phyloP scores from a whole-genome alignment of 2,888 invertebrate genomes.

The Thysanoteuthis rhombus region DNA sequence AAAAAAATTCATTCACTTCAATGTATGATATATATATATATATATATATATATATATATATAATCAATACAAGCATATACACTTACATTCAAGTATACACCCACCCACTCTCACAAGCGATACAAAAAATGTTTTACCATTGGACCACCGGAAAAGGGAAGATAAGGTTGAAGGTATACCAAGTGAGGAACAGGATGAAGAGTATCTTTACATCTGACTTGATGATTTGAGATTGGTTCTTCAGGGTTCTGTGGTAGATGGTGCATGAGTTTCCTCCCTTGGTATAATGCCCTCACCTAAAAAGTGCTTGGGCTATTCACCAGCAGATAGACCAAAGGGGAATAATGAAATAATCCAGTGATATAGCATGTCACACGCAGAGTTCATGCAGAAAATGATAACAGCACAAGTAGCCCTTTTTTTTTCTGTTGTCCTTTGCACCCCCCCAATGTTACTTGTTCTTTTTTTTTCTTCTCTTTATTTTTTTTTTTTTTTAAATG shows the following conservation, averaged over 20 bases:
- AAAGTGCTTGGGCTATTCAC: not conserved
- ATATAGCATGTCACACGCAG: not conserved
- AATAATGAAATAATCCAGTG: not conserved
- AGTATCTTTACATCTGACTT: not conserved
- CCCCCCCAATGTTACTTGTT: not conserved
- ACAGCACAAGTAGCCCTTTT: not conserved
- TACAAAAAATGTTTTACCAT: not conserved
- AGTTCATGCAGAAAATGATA: not conserved
- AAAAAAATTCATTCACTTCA: not conserved
- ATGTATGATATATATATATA: not conserved
- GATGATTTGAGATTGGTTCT: not conserved
- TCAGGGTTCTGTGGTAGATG: not conserved
- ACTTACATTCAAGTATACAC: no score
- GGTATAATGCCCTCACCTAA: not conserved
- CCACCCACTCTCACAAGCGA: not conserved
- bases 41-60: not conserved
- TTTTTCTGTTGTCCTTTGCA: not conserved
- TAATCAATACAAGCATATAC: not conserved
- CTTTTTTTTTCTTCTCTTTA: not conserved
- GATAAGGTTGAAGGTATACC: not conserved
- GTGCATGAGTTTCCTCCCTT: not conserved
- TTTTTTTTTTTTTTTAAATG: not conserved
- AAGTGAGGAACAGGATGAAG: not conserved
- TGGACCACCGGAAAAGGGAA: constrained; percentile 23
- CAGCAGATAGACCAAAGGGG: constrained; percentile 16